Conservation (phyloP, 2,797 vertebrate species). For the Perodicticus potto region DNA sequence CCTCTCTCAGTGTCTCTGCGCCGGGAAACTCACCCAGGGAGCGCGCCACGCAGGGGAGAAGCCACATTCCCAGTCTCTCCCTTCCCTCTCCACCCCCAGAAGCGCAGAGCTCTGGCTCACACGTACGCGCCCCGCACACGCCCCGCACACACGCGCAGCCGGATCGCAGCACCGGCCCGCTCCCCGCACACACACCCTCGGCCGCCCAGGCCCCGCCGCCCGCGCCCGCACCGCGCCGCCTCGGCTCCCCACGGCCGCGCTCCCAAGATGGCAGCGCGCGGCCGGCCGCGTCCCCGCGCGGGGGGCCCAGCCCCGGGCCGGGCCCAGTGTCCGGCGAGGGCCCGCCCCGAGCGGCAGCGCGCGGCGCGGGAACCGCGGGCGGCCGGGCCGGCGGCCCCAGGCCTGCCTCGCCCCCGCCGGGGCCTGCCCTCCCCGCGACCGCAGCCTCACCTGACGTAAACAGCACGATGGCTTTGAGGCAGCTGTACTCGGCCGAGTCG, state of each 20-base stretch:
- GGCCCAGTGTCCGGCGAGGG: not conserved
- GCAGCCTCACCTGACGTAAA: constrained; percentile 97
- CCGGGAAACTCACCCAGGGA: constrained; percentile 67
- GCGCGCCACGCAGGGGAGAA: constrained; percentile 71
- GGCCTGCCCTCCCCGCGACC: constrained; percentile 60
- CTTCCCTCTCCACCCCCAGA: constrained; percentile 77
- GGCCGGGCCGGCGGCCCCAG: not conserved
- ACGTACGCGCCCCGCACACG: not conserved
- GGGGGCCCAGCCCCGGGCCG: not conserved
- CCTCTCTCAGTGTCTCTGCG: constrained; percentile 56
- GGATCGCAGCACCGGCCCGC: constrained; percentile 35
- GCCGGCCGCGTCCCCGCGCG: not conserved
- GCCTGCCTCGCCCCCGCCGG: not conserved
- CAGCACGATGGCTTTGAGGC: constrained; percentile 99
- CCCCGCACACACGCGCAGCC: constrained; percentile 30
- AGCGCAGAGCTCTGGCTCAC: constrained; percentile 60
- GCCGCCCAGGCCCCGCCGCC: not conserved
- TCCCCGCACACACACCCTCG: not conserved
- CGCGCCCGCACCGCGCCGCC: not conserved
- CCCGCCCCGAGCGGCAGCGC: not conserved
- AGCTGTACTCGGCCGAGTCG: constrained; percentile 99
- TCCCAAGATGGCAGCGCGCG: constrained; percentile 79
- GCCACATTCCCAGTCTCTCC: constrained; percentile 72
- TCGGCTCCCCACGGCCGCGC: constrained; percentile 45
- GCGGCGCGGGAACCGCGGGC: not conserved